A percentile compares a stretch with the other conserved stretches of the same genome.
Conservation (phyloP, 2,797 vertebrate species). For the Pristis pectinata region DNA sequence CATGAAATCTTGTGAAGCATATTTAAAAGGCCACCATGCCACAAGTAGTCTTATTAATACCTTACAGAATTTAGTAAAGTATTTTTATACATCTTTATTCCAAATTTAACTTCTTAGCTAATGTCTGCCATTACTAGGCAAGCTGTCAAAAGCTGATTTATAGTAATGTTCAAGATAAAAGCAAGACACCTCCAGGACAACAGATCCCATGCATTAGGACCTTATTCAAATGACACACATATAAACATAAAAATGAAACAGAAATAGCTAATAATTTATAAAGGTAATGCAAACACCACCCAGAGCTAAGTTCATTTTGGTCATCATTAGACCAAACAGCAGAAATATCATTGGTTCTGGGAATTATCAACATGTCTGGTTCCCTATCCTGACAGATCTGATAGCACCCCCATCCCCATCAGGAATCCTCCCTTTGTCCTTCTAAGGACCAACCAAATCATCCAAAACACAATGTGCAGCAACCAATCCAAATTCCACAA, state of each 20-base stretch:
- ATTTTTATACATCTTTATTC: slow-evolving; percentile 8
- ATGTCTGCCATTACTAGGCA: neutral
- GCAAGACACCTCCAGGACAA: neutral
- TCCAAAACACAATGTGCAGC: neutral
- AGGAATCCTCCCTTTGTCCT: neutral
- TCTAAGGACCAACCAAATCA: neutral
- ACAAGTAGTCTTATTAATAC: slow-evolving; percentile 5
- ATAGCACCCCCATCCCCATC: neutral
- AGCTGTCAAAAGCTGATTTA: neutral
- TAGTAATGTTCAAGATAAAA: neutral
- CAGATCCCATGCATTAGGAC: neutral
- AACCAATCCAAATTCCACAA: neutral
- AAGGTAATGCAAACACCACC: neutral
- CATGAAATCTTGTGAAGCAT: neutral
- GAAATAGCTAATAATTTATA: neutral
- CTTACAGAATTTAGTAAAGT: neutral
- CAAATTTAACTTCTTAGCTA: slow-evolving; percentile 14
- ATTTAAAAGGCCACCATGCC: slow-evolving; percentile 15
- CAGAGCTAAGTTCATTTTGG: neutral
- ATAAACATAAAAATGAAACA: neutral
- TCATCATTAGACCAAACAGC: too few relatives aligned
- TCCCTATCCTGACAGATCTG: neutral
- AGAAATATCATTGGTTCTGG: too few relatives aligned
- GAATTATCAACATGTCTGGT: neutral
- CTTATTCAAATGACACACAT: neutral